Conservation (phyloP, 2,888 invertebrate genomes). For the Sphaerophoria taeniata region DNA sequence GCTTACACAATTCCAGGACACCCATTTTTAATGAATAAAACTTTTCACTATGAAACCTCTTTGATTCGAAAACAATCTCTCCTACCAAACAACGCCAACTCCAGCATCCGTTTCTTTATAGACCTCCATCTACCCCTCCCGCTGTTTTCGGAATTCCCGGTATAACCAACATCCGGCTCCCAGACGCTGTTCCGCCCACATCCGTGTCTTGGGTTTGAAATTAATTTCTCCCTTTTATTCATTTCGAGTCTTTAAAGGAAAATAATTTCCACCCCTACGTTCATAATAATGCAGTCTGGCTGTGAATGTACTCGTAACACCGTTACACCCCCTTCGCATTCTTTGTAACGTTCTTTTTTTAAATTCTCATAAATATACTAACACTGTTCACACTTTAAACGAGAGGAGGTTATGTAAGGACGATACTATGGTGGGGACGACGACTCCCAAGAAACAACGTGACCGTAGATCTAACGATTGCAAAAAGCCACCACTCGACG, state of each 20-base stretch:
- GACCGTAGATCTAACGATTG: constrained; percentile 42
- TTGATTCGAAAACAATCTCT: constrained; percentile 69
- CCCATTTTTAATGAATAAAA: constrained; percentile 62
- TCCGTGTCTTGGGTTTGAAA: constrained; percentile 48
- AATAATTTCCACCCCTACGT: constrained; percentile 56
- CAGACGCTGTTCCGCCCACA: constrained; percentile 22
- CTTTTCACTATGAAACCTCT: constrained; percentile 65
- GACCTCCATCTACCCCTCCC: not conserved
- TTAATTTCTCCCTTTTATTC: constrained; percentile 63
- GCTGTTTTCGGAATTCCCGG: not conserved
- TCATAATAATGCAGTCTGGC: constrained; percentile 50
- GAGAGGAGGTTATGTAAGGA: not conserved
- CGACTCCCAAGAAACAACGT: constrained; percentile 5
- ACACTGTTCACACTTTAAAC: constrained; percentile 55
- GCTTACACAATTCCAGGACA: constrained; percentile 50
- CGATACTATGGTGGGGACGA: no score
- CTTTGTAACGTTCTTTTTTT: constrained; percentile 2
- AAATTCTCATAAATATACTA: constrained; percentile 47
- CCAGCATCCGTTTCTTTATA: constrained; percentile 35
- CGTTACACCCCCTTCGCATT: not conserved
- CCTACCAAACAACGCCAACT: constrained; percentile 34
- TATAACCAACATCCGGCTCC: constrained; percentile 27
- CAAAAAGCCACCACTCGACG: constrained; percentile 66
- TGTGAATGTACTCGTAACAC: constrained; percentile 41
- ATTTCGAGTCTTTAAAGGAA: constrained; percentile 55